These are phyloP conservation scores for Molorchus minor DNA, from an alignment of 2,888 invertebrate genomes.

Conservation along the genomic window DNA sequence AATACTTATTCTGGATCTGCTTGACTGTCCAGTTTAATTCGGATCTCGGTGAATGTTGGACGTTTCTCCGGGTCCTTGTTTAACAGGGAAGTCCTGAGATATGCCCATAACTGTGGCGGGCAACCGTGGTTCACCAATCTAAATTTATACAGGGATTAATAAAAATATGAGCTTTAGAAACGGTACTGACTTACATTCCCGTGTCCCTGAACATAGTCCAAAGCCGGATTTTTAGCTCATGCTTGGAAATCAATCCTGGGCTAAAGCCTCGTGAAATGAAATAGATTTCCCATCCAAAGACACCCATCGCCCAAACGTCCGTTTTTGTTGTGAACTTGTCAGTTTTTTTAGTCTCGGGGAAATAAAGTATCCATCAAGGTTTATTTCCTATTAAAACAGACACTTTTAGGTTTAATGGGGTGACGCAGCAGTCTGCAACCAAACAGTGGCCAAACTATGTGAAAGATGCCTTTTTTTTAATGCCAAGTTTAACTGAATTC, in stretches of 20 bases:
- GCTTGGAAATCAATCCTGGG: neutral
- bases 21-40: too few relatives aligned
- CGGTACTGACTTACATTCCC: too few relatives aligned
- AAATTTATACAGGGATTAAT: too few relatives aligned
- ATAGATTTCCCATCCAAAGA: conserved; percentile 10
- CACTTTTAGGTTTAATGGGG: too few relatives aligned
- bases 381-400: neutral
- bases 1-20: too few relatives aligned
- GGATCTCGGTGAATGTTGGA: neutral
- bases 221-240: neutral
- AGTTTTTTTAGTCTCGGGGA: neutral
- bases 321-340: conserved; percentile 10
- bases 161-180: too few relatives aligned
- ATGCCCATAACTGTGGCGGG: neutral
- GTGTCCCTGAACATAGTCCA: too few relatives aligned
- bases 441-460: too few relatives aligned
- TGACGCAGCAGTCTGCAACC: too few relatives aligned
- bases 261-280: too few relatives aligned
- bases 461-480: too few relatives aligned
- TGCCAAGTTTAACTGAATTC: too few relatives aligned
- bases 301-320: conserved; percentile 26
- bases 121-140: neutral
- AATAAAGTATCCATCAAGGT: neutral
- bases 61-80: neutral
- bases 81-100: neutral